Evolutionary conservation across 2,888 invertebrate species (phyloP), one percentile per base, ranked within the genome.

Genomic region (Polietes domitor): DNA sequence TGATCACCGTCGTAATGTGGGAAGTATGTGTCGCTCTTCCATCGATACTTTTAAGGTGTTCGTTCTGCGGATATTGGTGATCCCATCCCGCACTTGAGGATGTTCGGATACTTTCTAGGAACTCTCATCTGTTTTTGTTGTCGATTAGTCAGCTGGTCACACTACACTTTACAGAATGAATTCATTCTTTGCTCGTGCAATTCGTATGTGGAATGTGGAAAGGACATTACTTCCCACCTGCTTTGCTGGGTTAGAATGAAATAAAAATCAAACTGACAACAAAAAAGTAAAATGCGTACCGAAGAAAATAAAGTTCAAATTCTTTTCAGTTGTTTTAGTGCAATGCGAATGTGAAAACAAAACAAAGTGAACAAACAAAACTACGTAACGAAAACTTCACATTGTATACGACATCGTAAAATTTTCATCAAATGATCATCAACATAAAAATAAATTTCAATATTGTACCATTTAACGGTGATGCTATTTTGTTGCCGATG

Each of bases 391-490:
- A 73, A 81, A 78, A 76, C n/a, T 50, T 77, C 53, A 63, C 75
- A 72, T 84, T 78, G 80, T 78, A 84, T 83, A 85, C 80, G 83
- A 77, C 76, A 81, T 83, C 84, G 83, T 85, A 86, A 86, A 87
- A 86, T 86, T 83, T 85, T 86, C 86, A 87, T 86, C 86, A 87
- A 86, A 88, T 87, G 86, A 85, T 85, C 83, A 86, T 86, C 88
- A 87, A 87, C 88, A 87, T 88, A 88, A 87, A 89, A 89, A 89
- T 88, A 90, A 90, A 91, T 90, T 89, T 89, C 89, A 89, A 90
- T 90, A 89, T 89, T 89, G 90, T 88, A 89, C 87, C 88, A 89
- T 88, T 91, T 90, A 91, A 91, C 91, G 90, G 90, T 89, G 80
- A 77, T 80, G 76, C 65, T 76, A 78, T 78, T 65, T 81, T 85